Base-by-base conservation (phyloP, 2,797 vertebrate species). In the Macropus fuliginosus region DNA sequence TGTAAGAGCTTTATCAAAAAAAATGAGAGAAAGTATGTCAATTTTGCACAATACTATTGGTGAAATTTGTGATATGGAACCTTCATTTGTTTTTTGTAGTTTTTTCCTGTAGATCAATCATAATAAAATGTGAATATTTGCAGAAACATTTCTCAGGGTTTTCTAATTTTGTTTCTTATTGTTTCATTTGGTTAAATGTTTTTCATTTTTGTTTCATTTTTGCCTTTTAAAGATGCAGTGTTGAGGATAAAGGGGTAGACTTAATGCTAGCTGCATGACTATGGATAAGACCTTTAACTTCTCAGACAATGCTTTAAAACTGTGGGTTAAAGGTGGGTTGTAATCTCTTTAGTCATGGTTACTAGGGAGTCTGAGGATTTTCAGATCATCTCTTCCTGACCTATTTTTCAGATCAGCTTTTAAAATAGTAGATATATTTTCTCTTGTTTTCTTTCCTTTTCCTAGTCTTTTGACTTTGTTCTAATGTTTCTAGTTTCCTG, bases 71-170 rank as follows among this genome's bases (percentile, higher is more conserved):
- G 54, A 91, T 31, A 46, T 89, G 57, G 54, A 96, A 89, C 21
- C 27, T 93, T 92, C 96, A 91, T 96, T 95, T 95, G 4, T 57
- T 94, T 21, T 96, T 34, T 34, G 52, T 81, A 52, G 89, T 81
- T 57, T 28, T 10, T n/a, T 52, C 91, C 87, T 92, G 28, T 94
- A 95, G 55, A 96, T n/a, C 57, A 52, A 9, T 52, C 52, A 52
- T 96, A 66, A n/a, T 95, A 96, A 57, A 34, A 95, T 28, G 87
- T 94, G 93, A 96, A 96, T 97, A 95, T 96, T 95, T 96, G 46
- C 90, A 96, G 91, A 95, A 96, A 95, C 34, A 90, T 92, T 95
- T 93, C 8, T 52, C 55, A 62, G 96, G 62, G 27, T 90, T 96
- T 97, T 91, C 90, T 6, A 81, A 46, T 94, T 96, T 96, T 95